Conservation (phyloP, 2,797 vertebrate species). For the Xerus rutilus region DNA sequence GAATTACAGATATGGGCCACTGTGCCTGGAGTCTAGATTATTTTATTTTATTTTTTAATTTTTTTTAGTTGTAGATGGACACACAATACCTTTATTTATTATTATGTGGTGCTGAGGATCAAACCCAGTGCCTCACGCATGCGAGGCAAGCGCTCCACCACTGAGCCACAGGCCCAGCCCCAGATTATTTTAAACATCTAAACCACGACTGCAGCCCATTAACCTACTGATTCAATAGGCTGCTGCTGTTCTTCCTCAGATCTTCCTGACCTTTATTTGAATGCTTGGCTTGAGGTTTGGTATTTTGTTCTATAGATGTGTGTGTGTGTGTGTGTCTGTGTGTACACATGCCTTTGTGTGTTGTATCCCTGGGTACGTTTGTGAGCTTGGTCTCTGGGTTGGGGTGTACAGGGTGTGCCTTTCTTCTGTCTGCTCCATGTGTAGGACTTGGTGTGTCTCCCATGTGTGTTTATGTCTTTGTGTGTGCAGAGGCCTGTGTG, state of each 20-base stretch:
- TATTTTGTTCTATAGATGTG: not conserved
- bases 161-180: no score
- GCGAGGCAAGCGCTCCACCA: no score
- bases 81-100: no score
- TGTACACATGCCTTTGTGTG: not conserved
- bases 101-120: no score
- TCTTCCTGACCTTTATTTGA: not conserved
- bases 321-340: no score
- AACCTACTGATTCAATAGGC: not conserved
- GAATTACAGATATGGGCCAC: no score
- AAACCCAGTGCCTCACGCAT: no score
- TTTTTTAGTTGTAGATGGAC: no score
- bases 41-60: no score
- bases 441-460: not conserved
- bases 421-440: not conserved
- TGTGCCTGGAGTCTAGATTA: no score
- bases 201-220: not conserved
- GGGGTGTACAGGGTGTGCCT: not conserved
- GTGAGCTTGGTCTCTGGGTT: not conserved
- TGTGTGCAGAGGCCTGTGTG: not conserved
- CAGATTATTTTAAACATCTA: not conserved
- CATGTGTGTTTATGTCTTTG: not conserved
- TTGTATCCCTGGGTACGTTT: no score
- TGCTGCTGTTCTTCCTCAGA: not conserved
- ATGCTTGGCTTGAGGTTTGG: not conserved